These are phyloP conservation scores for Aurelia coerulea DNA, from an alignment of 30 jellyfish, hydroid and myxozoan genomes.

Conservation along the genomic window DNA sequence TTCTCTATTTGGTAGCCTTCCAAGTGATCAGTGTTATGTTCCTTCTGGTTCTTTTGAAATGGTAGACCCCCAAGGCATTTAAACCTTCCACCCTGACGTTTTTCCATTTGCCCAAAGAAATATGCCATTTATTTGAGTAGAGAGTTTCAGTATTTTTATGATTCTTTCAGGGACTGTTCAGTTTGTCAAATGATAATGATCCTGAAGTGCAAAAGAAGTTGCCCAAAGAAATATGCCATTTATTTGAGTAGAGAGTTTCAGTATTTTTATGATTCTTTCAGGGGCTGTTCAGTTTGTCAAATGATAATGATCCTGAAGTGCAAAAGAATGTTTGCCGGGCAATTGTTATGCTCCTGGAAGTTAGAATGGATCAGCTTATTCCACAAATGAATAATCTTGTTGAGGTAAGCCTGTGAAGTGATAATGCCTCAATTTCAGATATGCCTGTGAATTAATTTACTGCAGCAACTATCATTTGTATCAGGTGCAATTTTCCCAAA, in stretches of 20 bases:
- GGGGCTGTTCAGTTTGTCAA: constrained; percentile 96
- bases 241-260: neutral
- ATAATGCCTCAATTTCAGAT: neutral
- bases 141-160: neutral
- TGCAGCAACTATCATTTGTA: no score
- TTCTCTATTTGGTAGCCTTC: no score
- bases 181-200: constrained; percentile 95
- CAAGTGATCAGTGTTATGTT: no score
- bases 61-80: no score
- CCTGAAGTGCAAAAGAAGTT: constrained; percentile 98
- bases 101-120: no score
- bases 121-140: no score
- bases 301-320: constrained; percentile 98
- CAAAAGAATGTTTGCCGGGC: constrained; percentile 98
- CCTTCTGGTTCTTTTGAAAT: no score
- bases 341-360: constrained; percentile 96
- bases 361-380: constrained; percentile 95
- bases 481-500: no score
- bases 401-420: constrained; percentile 53
- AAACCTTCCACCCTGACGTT: no score
- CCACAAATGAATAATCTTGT: constrained; percentile 96
- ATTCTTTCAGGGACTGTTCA: constrained; percentile 83
- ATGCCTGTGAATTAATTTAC: no score
- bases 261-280: neutral
- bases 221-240: no score